Conservation (phyloP, 2,797 vertebrate genomes). For the Thamnophis elegans region DNA sequence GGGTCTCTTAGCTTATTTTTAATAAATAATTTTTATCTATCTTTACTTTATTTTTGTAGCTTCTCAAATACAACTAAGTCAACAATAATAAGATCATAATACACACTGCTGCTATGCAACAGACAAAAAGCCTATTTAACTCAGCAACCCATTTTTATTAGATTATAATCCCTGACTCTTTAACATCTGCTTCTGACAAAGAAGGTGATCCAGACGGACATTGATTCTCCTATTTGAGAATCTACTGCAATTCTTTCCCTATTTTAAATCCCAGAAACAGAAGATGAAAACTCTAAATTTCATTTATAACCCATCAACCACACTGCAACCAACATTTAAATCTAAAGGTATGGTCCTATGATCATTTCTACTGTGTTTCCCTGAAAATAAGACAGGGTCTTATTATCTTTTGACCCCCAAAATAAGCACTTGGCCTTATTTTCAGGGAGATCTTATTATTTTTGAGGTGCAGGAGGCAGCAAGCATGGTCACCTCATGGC, state of each 20-base stretch:
- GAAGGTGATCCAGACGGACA: background rate
- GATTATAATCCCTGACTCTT: background rate
- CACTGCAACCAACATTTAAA: background rate
- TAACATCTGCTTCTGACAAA: background rate
- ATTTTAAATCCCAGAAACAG: background rate
- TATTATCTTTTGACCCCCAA: too few relatives aligned
- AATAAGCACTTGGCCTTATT: too few relatives aligned
- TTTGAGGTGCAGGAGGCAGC: too few relatives aligned
- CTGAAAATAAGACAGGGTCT: too few relatives aligned
- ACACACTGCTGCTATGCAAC: background rate
- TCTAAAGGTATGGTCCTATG: background rate
- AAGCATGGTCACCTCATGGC: too few relatives aligned
- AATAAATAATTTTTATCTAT: too few relatives aligned
- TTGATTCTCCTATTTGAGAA: background rate
- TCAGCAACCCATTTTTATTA: background rate
- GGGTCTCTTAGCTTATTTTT: too few relatives aligned
- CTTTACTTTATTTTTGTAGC: too few relatives aligned
- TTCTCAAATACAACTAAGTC: background rate
- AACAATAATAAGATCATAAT: background rate
- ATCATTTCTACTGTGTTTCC: background rate
- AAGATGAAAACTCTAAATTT: background rate
- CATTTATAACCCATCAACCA: background rate
- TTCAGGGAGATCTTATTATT: too few relatives aligned
- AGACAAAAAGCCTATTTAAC: background rate
- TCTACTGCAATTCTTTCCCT: background rate